Conservation (phyloP, 2,888 invertebrate species). For the Acanthosepion esculentum region DNA sequence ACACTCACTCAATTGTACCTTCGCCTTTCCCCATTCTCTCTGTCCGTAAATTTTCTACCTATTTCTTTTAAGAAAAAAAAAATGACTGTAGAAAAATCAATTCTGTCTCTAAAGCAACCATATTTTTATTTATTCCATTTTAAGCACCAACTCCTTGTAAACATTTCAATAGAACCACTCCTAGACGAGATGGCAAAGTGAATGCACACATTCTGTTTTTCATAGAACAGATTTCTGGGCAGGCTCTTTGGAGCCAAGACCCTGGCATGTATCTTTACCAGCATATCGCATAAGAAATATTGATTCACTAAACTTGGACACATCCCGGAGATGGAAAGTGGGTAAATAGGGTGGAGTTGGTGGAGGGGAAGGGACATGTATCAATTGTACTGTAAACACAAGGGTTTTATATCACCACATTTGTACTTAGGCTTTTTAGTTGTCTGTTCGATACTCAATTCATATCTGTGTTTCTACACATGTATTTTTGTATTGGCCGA, state of each 20-base stretch:
- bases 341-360: not conserved
- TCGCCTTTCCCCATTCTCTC: not conserved
- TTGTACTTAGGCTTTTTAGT: not conserved
- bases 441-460: not conserved
- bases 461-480: not conserved
- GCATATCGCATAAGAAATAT: not conserved
- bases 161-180: not conserved
- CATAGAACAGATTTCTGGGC: not conserved
- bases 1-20: not conserved
- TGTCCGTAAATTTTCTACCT: not conserved
- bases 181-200: not conserved
- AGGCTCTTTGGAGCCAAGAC: not conserved
- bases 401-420: not conserved
- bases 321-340: not conserved
- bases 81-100: not conserved
- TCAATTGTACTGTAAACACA: not conserved
- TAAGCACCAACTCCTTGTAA: not conserved
- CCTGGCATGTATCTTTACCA: not conserved
- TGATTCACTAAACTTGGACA: constrained; percentile 6
- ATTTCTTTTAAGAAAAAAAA: not conserved
- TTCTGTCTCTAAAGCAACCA: not conserved
- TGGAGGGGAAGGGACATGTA: not conserved
- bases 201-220: not conserved
- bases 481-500: no score
- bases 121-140: not conserved